These are phyloP conservation scores for Pogonomyrmex californicus DNA, from an alignment of 1,140 invertebrate species.

Conservation along the genomic window DNA sequence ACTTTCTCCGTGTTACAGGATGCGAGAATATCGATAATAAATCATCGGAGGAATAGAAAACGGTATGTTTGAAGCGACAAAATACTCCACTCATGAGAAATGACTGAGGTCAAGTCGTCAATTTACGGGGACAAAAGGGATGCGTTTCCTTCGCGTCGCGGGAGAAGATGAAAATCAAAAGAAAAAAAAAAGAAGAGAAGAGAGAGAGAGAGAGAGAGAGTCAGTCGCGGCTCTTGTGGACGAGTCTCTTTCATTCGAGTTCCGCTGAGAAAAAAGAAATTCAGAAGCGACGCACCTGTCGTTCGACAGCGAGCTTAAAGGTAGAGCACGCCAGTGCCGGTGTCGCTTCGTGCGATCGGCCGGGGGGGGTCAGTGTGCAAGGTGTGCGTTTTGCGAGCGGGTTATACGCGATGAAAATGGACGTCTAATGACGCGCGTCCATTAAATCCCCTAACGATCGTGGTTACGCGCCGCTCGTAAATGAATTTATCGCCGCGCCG, in stretches of 20 bases:
- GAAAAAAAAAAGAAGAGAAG: neutral
- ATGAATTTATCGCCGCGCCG: constrained; percentile 15
- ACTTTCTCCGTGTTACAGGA: neutral
- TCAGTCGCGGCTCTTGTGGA: neutral
- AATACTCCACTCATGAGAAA: neutral
- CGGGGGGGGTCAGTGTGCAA: neutral
- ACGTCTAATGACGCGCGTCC: constrained; percentile 1
- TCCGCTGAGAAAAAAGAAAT: constrained; percentile 43
- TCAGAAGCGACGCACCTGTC: constrained; percentile 34
- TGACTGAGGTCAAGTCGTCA: constrained; percentile 39
- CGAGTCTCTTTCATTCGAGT: constrained; percentile 19
- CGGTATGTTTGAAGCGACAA: neutral
- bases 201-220: neutral
- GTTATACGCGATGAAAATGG: neutral
- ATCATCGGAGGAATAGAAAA: neutral
- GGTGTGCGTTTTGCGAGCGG: neutral
- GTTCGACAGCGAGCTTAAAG: neutral
- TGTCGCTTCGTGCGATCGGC: neutral
- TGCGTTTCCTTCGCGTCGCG: constrained; percentile 10
- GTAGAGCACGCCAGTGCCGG: neutral
- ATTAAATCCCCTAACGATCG: constrained; percentile 27
- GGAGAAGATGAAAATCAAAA: neutral
- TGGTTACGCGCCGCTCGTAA: constrained; percentile 19
- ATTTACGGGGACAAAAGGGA: constrained; percentile 39
- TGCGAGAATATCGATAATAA: neutral